phyloP scores from a whole-genome alignment of 2,113 vertebrate genomes.

The Abramis brama region DNA sequence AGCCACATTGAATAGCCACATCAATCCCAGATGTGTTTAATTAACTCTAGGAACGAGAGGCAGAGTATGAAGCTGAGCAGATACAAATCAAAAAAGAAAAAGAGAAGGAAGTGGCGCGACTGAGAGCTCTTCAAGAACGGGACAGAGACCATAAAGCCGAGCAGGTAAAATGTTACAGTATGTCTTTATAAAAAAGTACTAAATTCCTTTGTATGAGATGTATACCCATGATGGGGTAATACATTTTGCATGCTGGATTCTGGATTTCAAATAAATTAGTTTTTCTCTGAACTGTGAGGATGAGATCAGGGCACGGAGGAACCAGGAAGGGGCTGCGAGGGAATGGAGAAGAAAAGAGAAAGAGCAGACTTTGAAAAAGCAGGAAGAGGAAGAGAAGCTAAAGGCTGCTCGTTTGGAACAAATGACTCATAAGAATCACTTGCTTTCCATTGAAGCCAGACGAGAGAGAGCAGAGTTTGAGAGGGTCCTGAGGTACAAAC shows the following conservation, averaged over 20 bases:
- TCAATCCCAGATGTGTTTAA: background rate
- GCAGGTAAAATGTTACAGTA: constrained; percentile 72
- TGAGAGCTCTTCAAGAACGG: constrained; percentile 84
- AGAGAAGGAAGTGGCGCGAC: constrained; percentile 79
- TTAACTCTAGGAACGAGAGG: constrained; percentile 79
- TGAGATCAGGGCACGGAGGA: constrained; percentile 82
- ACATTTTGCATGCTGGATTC: background rate
- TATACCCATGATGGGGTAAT: background rate
- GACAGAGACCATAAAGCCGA: constrained; percentile 83
- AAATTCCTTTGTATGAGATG: background rate
- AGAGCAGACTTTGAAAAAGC: constrained; percentile 67
- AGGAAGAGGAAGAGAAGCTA: constrained; percentile 69
- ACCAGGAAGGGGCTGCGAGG: constrained; percentile 81
- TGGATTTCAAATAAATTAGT: background rate
- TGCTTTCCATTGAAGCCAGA: constrained; percentile 77
- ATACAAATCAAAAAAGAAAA: constrained; percentile 80
- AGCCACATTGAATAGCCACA: too few species aligned
- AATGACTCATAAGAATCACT: constrained; percentile 79
- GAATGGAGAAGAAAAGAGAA: constrained; percentile 86
- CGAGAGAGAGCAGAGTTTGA: constrained; percentile 83
- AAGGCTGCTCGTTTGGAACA: constrained; percentile 76
- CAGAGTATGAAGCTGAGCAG: constrained; percentile 83
- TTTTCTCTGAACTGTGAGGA: constrained; percentile 72
- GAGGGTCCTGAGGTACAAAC: constrained; percentile 80
- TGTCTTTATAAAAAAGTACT: accelerated